A percentile compares a stretch with the other conserved stretches of the same genome.
These are phyloP conservation scores for Diphyllodes magnificus DNA, from an alignment of 2,113 vertebrate genomes.

Conservation along the genomic window DNA sequence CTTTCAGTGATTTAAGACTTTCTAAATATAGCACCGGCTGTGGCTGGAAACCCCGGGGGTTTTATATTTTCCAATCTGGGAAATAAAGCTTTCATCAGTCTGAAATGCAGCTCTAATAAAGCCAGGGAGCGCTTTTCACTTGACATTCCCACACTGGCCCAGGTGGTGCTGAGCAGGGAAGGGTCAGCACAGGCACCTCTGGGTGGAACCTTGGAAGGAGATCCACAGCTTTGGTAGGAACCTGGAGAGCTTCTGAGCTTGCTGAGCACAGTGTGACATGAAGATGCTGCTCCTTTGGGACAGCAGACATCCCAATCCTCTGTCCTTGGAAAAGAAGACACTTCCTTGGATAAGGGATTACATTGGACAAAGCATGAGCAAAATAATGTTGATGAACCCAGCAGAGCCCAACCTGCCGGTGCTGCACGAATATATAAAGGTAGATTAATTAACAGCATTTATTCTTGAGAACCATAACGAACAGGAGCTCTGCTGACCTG, in stretches of 20 bases:
- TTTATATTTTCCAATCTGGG: conserved; percentile 12
- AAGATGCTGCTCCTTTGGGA: background rate
- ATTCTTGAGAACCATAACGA: background rate
- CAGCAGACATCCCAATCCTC: background rate
- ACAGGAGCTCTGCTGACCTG: background rate
- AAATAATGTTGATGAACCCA: background rate
- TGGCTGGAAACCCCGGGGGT: conserved; percentile 42
- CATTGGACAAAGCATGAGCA: background rate
- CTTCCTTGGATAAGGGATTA: background rate
- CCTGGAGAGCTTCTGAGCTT: background rate
- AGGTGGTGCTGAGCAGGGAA: background rate
- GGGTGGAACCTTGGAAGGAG: background rate
- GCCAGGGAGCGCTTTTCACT: background rate
- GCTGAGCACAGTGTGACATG: background rate
- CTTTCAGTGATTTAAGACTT: conserved; percentile 26
- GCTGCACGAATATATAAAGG: background rate
- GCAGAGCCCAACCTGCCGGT: background rate
- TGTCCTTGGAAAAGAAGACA: background rate
- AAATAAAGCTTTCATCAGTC: conserved; percentile 65
- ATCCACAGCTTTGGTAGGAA: background rate
- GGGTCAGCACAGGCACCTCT: background rate
- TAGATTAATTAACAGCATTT: background rate
- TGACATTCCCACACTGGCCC: background rate
- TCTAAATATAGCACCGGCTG: conserved; percentile 64
- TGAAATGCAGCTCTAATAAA: conserved; percentile 16